These are phyloP conservation scores for Seriola dumerili DNA, from an alignment of 2,113 vertebrate species.

Conservation along the genomic window DNA sequence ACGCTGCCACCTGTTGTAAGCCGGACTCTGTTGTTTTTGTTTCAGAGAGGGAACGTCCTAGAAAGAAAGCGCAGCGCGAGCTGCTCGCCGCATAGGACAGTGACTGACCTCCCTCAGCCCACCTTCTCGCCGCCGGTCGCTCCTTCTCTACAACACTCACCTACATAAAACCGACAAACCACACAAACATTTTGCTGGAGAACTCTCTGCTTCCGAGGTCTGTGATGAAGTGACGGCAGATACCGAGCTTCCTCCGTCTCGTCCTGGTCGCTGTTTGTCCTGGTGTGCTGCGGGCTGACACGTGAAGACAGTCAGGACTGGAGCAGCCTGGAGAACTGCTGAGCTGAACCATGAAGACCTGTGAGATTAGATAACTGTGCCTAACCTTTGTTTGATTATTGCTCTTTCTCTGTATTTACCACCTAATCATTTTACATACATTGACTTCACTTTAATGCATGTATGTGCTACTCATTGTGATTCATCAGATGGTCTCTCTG, in stretches of 20 bases:
- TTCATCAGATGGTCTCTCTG: too few species aligned
- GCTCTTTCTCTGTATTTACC: not conserved
- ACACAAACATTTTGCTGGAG: slow-evolving; percentile 13
- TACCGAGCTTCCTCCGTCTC: slow-evolving; percentile 10
- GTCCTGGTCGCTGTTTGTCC: not conserved
- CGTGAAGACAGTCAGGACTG: not conserved
- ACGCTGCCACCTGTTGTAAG: not conserved
- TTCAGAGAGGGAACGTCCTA: slow-evolving; percentile 77
- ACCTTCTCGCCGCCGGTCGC: too few species aligned
- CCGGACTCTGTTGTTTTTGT: slow-evolving; percentile 27
- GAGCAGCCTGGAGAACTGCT: not conserved
- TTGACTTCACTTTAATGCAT: not conserved
- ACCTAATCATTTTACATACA: not conserved
- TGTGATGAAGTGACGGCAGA: not conserved
- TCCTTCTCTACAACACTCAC: not conserved
- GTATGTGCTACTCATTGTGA: not conserved
- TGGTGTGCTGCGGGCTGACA: not conserved
- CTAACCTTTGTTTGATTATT: slow-evolving; percentile 22
- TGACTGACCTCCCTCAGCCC: not conserved
- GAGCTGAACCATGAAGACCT: slow-evolving; percentile 5
- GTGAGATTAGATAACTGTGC: slow-evolving; percentile 51
- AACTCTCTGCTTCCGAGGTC: not conserved
- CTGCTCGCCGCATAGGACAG: slow-evolving; percentile 76
- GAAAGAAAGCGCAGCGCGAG: slow-evolving; percentile 78
- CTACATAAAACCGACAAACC: not conserved